Base-by-base conservation (phyloP, 2,113 vertebrate genomes). In the Sebastes fasciatus region DNA sequence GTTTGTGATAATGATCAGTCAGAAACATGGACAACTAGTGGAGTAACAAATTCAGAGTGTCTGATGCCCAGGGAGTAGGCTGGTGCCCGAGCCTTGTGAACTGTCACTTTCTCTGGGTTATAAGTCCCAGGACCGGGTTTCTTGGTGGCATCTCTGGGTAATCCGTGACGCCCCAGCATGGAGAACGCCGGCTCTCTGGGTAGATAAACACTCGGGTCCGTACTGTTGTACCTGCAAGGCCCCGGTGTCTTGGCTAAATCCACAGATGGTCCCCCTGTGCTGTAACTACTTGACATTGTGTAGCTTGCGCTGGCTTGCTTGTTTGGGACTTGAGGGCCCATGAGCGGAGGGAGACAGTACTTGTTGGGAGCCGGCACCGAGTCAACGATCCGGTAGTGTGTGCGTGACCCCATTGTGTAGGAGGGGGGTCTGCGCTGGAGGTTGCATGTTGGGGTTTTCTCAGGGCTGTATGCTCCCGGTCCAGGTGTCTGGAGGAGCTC, bases 381-480 rank as follows among this genome's bases (percentile, higher is more conserved):
- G 80, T 96, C 94, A 0, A 91, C 65, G 1, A 85, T 87, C 26
- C 95, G 91, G 86, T 94, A 96, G 0, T 55, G 90, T 2, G 95
- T 96, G 60, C 96, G 96, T 19, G 86, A 86, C 21, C 96, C 96
- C 85, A 98, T 96, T 2, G 95, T 96, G 92, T 96, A 97, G 17
- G 94, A 96, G 0, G 96, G 97, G 0, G 96, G 77, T 1, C 89
- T 95, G 67, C 83, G 88, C 61, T 96, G 96, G 23, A 89, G 85
- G 80, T 89, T 95, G 62, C 86, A 77, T 0, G 94, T 93, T 2
- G 95, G 91, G 0, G 83, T 94, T 69, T 91, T 96, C 88, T 97
- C 96, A 0, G 96, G 97, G 74, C 93, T 96, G 90, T 98, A 97
- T 4, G 95, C 83, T 0, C 96, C 96, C 0, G 97, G 97, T 52